Base-by-base conservation (phyloP, 2,888 invertebrate genomes). In the Cephus pulcher region DNA sequence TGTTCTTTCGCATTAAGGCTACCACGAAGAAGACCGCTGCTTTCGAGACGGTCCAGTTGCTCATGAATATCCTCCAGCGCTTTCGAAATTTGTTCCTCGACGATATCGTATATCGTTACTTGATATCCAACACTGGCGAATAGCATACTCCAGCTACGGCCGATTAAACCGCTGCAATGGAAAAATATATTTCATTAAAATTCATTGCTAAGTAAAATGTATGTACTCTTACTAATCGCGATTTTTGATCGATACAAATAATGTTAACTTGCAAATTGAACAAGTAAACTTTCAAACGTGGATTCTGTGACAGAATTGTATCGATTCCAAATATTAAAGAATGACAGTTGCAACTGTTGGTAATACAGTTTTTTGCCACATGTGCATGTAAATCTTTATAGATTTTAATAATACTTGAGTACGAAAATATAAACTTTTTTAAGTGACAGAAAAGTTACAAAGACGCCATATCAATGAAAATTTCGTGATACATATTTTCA, bases 111-210 rank as follows among this genome's bases (percentile, higher is more conserved):
- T 75, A 99, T 93, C 23, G 94, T 93, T 37, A 99, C 98, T 89
- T 95, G 94, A 91, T 98, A 98, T 12, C 98, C 98, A 9, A 96
- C 97, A 12, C 97, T 95, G 0, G 98, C 98, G 92, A 98, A 99
- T 68, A 99, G 93, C 98, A 99, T 98, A 0, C 98, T 96, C 98
- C 98, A 99, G 86, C 98, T 98, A 78, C 97, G 95, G 3, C 99
- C 99, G 86, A 99, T 98, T 76, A 99, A 93, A 3, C 99, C 99
- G 91, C 98, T 99, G 91, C 75, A 93, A 93, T 80, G 79, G 76
- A 79, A 77, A 78, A 79, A 78, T 2, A 2, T 40, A 6, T 23
- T 9, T 56, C 15, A 9, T 56, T 56, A 56, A 56, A 56, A 23
- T 15, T 23, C 9, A 56, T 9, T 23, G 1, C 0, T 56, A 56